These are phyloP conservation scores for Falco rusticolus DNA, from an alignment of 2,797 vertebrate species.

Conservation along the genomic window DNA sequence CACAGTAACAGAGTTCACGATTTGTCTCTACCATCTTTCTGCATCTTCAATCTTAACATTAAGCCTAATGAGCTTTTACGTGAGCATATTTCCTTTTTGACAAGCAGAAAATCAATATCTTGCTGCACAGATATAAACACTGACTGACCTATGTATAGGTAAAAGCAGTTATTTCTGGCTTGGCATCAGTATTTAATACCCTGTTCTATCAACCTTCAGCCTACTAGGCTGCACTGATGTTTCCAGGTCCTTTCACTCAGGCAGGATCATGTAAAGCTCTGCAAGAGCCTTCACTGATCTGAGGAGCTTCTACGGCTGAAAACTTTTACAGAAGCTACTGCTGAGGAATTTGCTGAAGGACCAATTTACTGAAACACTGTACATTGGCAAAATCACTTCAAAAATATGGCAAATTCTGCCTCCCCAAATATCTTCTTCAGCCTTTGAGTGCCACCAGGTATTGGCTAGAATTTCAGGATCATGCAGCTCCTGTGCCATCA, in stretches of 20 bases:
- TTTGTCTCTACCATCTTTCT: background rate
- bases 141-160: fast-evolving
- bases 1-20: fast-evolving
- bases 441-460: fast-evolving
- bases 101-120: background rate
- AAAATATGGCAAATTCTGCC: background rate
- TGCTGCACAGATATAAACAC: background rate
- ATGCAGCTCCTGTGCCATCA: background rate
- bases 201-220: no score
- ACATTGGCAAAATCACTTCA: background rate
- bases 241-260: background rate
- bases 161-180: background rate
- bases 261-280: background rate
- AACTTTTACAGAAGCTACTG: background rate
- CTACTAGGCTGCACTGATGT: background rate
- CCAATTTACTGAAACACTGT: fast-evolving
- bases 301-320: background rate
- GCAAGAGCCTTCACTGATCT: background rate
- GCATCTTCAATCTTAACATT: background rate
- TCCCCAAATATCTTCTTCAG: background rate
- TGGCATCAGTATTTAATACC: background rate
- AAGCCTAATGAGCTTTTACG: background rate
- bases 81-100: background rate
- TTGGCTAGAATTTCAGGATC: background rate
- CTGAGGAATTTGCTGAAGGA: background rate